These are phyloP conservation scores for Orbicella faveolata DNA, from an alignment of 64 coral and sea anemone species.

Conservation along the genomic window DNA sequence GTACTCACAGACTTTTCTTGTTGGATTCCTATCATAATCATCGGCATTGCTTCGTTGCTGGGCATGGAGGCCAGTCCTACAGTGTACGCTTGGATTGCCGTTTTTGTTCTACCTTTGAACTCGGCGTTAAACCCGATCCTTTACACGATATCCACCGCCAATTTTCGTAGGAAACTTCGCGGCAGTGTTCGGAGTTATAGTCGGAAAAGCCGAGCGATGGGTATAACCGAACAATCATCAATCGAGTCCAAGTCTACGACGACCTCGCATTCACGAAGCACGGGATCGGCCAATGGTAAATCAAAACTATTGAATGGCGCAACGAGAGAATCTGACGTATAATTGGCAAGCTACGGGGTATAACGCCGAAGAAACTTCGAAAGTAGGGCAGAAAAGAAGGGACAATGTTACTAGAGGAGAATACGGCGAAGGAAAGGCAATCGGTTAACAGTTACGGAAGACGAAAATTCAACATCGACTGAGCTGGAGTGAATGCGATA, in stretches of 20 bases:
- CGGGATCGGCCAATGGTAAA: neutral
- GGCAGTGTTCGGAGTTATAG: slow-evolving; percentile 13
- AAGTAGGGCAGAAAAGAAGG: neutral
- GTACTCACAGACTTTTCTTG: slow-evolving; percentile 88
- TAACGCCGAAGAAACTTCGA: neutral
- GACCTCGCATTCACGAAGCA: neutral
- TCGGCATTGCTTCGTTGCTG: slow-evolving; percentile 79
- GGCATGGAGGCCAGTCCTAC: slow-evolving; percentile 69
- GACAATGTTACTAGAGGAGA: too few relatives aligned
- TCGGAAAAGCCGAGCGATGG: neutral
- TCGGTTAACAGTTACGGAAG: too few relatives aligned
- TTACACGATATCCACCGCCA: slow-evolving; percentile 88
- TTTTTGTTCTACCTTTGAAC: slow-evolving; percentile 86
- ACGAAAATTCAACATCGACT: too few relatives aligned
- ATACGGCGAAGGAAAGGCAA: too few relatives aligned
- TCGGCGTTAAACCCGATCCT: slow-evolving; percentile 88
- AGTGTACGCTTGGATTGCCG: slow-evolving; percentile 87
- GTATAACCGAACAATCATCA: neutral
- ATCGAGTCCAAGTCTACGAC: neutral
- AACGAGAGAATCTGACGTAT: neutral
- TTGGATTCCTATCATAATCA: slow-evolving; percentile 91
- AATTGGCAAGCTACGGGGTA: neutral
- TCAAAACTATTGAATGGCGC: neutral
- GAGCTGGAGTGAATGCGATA: too few relatives aligned
- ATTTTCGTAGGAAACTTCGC: slow-evolving; percentile 76